Conservation (phyloP, 2,113 vertebrate genomes). For the Etheostoma cragini region DNA sequence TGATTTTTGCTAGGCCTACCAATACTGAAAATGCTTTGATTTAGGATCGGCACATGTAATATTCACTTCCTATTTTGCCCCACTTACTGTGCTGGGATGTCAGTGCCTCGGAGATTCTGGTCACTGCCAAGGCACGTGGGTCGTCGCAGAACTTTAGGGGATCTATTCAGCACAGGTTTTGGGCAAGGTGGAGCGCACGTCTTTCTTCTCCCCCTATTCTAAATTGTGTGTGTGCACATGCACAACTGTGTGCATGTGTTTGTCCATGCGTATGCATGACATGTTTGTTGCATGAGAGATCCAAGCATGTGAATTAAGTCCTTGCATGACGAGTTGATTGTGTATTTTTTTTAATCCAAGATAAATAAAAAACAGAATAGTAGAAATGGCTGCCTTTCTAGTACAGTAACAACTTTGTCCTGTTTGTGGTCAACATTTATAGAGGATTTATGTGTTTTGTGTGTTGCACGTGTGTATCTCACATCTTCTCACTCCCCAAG, state of each 20-base stretch:
- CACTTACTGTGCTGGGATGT: slow-evolving; percentile 84
- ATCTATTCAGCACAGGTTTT: slow-evolving; percentile 95
- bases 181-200: slow-evolving; percentile 92
- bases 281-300: slow-evolving; percentile 60
- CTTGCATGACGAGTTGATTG: slow-evolving; percentile 46
- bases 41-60: slow-evolving; percentile 58
- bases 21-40: slow-evolving; percentile 24
- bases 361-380: not conserved
- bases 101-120: slow-evolving; percentile 97
- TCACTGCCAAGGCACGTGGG: slow-evolving; percentile 94
- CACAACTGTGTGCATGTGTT: too few species aligned
- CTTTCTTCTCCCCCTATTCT: slow-evolving; percentile 72
- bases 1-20: not conserved
- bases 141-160: slow-evolving; percentile 95
- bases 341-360: slow-evolving; percentile 10
- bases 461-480: slow-evolving; percentile 50
- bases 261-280: slow-evolving; percentile 37
- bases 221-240: slow-evolving; percentile 35
- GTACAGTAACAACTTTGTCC: slow-evolving; percentile 32
- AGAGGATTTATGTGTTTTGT: slow-evolving; percentile 52
- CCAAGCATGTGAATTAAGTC: slow-evolving; percentile 58
- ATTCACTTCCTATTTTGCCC: slow-evolving; percentile 86
- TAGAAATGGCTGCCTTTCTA: slow-evolving; percentile 1
- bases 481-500: slow-evolving; percentile 52
- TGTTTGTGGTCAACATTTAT: slow-evolving; percentile 43